Evolutionary conservation across 2,113 vertebrate genomes (phyloP), one percentile per base, ranked within the genome.

Genomic region (Vicugna pacos): DNA sequence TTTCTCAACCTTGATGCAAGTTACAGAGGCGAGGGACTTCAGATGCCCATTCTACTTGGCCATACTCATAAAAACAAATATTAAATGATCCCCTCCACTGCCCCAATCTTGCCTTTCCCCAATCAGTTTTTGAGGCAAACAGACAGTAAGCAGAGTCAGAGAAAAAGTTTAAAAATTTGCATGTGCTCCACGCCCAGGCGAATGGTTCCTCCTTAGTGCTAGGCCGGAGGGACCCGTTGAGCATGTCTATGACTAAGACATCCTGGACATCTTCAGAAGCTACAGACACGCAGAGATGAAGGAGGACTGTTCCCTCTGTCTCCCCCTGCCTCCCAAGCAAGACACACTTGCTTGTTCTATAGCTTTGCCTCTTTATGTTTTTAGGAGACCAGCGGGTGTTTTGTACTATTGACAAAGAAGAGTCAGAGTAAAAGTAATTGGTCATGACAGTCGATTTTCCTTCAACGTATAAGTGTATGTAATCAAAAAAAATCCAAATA

Each of bases 401-500:
- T 73, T 26, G 15, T 8, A 13, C 6, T 26, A n/a, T 1, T 64
- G 22, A 79, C 10, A 46, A 56, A 76, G 56, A 76, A 96, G 26
- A 82, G 14, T 60, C 42, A 54, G 42, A 88, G 12, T 69, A 88
- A 82, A 69, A 72, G 38, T 38, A 79, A 70, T 28, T 89, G 22
- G n/a, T 28, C 24, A 14, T 30, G 32, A 58, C 48, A 64, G 30
- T 58, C n/a, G 65, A 42, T 93, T 93, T 84, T 75, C 60, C 15
- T 83, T 48, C 89, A 65, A 85, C 26, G 72, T 73, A 12, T 12
- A 76, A 75, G 19, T 69, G 11, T 73, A 24, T 89, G 8, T 85
- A 89, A 81, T 82, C n/a, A 54, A 89, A 75, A 91, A 3, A 88
- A 92, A 85, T 85, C 42, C 46, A 77, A 32, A 69, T 15, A 48